phyloP scores from a whole-genome alignment of 1,140 invertebrate species.

The Fopius arisanus region DNA sequence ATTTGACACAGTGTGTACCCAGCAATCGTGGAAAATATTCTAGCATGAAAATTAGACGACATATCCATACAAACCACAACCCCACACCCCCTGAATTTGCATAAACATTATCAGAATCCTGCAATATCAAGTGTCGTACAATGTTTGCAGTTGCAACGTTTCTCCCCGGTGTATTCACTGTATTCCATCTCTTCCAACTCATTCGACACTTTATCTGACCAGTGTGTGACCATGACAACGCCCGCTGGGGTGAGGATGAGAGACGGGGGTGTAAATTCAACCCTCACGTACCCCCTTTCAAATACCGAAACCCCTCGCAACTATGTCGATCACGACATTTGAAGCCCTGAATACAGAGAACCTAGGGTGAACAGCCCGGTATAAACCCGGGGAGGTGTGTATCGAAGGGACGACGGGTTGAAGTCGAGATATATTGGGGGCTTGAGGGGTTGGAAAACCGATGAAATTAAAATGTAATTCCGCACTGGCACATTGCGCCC shows the following conservation, averaged over 20 bases:
- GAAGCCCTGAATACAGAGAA: neutral
- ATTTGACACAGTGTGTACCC: neutral
- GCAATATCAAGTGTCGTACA: constrained; percentile 3
- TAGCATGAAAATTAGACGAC: neutral
- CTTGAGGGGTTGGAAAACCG: neutral
- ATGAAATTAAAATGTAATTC: constrained; percentile 51
- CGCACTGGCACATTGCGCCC: constrained; percentile 31
- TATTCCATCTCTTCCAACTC: constrained; percentile 2
- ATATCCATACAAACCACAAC: neutral
- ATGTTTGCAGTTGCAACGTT: neutral
- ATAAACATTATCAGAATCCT: constrained; percentile 19
- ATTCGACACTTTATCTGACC: constrained; percentile 22
- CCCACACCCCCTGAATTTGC: neutral
- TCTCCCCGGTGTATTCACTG: neutral
- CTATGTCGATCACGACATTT: neutral
- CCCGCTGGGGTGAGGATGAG: too few species aligned
- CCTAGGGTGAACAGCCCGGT: neutral
- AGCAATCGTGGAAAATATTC: neutral
- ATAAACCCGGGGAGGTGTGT: neutral
- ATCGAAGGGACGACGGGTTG: neutral
- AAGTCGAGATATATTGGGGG: neutral
- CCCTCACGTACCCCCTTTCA: neutral
- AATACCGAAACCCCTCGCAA: neutral
- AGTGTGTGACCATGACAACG: constrained; percentile 19
- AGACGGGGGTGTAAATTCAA: neutral